Evolutionary conservation across 2,113 vertebrate genomes (phyloP).

Genomic region (Mormoops blainvillei): DNA sequence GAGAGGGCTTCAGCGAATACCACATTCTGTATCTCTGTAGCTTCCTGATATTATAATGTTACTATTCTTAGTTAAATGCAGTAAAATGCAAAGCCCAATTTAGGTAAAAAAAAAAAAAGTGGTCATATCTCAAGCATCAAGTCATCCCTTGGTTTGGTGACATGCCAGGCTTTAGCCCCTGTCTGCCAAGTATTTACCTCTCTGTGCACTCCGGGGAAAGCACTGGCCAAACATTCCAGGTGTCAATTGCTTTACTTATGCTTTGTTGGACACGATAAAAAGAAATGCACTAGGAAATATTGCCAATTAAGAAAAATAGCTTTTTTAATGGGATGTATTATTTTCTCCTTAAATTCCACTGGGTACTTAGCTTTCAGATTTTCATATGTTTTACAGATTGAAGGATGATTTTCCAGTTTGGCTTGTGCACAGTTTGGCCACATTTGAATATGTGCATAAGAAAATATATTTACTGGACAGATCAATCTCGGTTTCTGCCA

Average conservation of each 20-base stretch:
- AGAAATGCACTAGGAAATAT: slow-evolving; percentile 53
- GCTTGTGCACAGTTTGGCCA: slow-evolving; percentile 24
- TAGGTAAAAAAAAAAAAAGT: not conserved
- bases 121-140: not conserved
- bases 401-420: slow-evolving; percentile 46
- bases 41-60: not conserved
- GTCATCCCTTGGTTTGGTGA: slow-evolving; percentile 37
- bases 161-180: not conserved
- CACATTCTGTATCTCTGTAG: not conserved
- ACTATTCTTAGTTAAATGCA: not conserved
- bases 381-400: slow-evolving; percentile 62
- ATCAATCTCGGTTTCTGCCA: not conserved
- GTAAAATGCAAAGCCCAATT: not conserved
- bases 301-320: slow-evolving; percentile 65
- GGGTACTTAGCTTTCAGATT: slow-evolving; percentile 42
- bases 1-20: not conserved
- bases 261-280: slow-evolving; percentile 60
- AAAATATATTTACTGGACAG: slow-evolving; percentile 56
- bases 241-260: slow-evolving; percentile 61
- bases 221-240: slow-evolving; percentile 52
- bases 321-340: slow-evolving; percentile 36
- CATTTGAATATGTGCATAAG: slow-evolving; percentile 52
- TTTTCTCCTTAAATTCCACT: slow-evolving; percentile 63
- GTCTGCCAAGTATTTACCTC: slow-evolving; percentile 1
- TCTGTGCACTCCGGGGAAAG: not conserved